A percentile compares a stretch with the other conserved stretches of the same genome.
Conservation (phyloP, 2,797 vertebrate genomes). For the Tapera naevia region DNA sequence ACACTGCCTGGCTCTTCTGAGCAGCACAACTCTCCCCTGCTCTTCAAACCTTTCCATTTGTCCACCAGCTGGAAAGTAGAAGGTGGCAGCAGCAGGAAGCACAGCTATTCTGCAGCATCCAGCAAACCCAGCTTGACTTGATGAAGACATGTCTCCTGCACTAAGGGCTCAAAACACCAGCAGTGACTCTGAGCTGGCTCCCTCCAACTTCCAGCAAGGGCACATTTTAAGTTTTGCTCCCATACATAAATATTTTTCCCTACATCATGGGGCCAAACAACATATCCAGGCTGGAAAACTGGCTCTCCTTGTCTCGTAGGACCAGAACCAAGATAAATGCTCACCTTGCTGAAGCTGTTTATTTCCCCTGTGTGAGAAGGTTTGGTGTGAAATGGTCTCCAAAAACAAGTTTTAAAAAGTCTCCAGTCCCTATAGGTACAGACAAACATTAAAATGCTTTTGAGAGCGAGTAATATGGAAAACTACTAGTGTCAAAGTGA, state of each 20-base stretch:
- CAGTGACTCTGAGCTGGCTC: accelerated
- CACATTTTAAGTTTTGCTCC: not conserved
- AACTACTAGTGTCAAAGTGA: not conserved
- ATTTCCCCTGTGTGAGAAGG: not conserved
- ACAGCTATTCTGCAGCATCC: not conserved
- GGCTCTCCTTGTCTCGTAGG: not conserved
- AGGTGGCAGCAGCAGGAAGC: not conserved
- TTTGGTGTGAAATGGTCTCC: not conserved
- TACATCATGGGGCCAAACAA: not conserved
- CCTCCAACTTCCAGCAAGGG: not conserved
- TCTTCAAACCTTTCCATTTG: not conserved
- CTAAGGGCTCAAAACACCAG: not conserved
- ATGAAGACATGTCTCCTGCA: not conserved
- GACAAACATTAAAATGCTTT: conserved; percentile 9
- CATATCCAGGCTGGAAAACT: not conserved
- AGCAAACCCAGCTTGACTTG: not conserved
- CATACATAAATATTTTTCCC: not conserved
- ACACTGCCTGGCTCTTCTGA: not conserved
- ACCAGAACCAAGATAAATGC: not conserved
- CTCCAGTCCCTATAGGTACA: conserved; percentile 18
- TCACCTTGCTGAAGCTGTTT: not conserved
- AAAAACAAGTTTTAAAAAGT: not conserved
- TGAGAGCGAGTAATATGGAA: not conserved
- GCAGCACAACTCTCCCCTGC: not conserved
- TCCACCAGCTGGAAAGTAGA: not conserved